Base-by-base conservation (phyloP, 2,888 invertebrate species). In the Melikaiella ostensackeni region DNA sequence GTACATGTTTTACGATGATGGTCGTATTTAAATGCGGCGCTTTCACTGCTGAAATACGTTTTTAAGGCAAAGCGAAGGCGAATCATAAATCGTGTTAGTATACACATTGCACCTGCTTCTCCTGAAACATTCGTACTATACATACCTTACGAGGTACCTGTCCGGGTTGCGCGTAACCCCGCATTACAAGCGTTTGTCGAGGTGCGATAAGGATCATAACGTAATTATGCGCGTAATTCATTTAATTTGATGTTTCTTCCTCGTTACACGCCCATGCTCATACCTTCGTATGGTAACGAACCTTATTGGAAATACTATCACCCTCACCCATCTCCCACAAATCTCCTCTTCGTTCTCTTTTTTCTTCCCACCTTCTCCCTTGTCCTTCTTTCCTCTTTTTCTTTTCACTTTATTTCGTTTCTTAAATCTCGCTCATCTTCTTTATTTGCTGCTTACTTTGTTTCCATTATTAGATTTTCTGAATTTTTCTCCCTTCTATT, bases 141-240 rank as follows among this genome's bases (percentile, higher is more conserved):
- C 4, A 19, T 21, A 27, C 66, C 27, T 66, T 33, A 21, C 38
- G 16, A 73, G 5, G 74, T 59, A 85, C 80, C 80, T 81, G 35
- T 81, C 64, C 73, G 79, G 79, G 81, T 79, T 79, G 81, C 82
- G 59, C 77, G 83, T 80, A 86, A 85, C 84, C 83, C 81, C 82
- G 78, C 81, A 87, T 88, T 86, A 84, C 84, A 82, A 83, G 85
- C 85, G 84, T 88, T 88, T 88, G 87, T 85, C 88, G 88, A 88
- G 87, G 79, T 77, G 66, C 86, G 88, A 88, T 88, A 87, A 87
- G 79, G 79, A 86, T 86, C 85, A 81, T 82, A 84, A 82, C 86
- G 86, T 84, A 88, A 88, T 88, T 88, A 88, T 87, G 87, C 87
- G 83, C 85, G 86, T 86, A 88, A 87, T 88, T 87, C 87, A 84